Percentiles rank a stretch among this genome's conserved stretches.
These are phyloP conservation scores for Drosophila varians DNA, from an alignment of 1,140 invertebrate genomes.

Conservation along the genomic window DNA sequence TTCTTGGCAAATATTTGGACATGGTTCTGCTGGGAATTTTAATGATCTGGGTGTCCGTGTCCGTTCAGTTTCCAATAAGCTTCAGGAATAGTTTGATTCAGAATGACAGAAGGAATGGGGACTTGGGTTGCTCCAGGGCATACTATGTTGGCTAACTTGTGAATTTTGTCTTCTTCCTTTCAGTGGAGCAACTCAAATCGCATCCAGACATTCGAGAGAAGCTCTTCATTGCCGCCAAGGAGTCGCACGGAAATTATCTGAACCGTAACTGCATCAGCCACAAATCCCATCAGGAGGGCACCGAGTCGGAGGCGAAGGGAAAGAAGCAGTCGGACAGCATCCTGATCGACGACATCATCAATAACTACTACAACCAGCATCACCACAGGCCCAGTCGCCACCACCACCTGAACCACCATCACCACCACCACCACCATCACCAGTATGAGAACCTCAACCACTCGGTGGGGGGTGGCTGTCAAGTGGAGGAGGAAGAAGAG, in stretches of 20 bases:
- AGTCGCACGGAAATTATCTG: constrained; percentile 84
- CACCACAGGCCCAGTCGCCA: constrained; percentile 36
- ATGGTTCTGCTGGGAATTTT: constrained; percentile 51
- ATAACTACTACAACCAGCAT: constrained; percentile 76
- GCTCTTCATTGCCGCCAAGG: constrained; percentile 87
- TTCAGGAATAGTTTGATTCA: constrained; percentile 22
- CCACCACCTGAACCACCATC: constrained; percentile 19
- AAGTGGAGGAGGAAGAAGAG: constrained; percentile 85
- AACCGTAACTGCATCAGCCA: constrained; percentile 86
- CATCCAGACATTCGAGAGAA: constrained; percentile 88
- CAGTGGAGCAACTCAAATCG: constrained; percentile 92
- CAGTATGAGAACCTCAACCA: constrained; percentile 63
- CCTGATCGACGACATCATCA: constrained; percentile 74
- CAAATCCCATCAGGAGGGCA: constrained; percentile 29
- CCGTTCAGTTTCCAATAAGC: constrained; percentile 1
- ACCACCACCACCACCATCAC: constrained; percentile 34
- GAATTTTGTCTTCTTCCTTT: not conserved
- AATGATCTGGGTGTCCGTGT: constrained; percentile 8
- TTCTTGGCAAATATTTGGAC: constrained; percentile 72
- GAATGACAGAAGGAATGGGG: constrained; percentile 6
- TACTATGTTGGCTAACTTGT: too few species aligned
- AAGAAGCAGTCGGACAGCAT: constrained; percentile 64
- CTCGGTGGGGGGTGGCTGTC: constrained; percentile 32
- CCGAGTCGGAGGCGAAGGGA: constrained; percentile 22
- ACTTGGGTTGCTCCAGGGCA: not conserved